Evolutionary conservation across 2,888 invertebrate genomes (phyloP).

Genomic region (Lymantria dispar): DNA sequence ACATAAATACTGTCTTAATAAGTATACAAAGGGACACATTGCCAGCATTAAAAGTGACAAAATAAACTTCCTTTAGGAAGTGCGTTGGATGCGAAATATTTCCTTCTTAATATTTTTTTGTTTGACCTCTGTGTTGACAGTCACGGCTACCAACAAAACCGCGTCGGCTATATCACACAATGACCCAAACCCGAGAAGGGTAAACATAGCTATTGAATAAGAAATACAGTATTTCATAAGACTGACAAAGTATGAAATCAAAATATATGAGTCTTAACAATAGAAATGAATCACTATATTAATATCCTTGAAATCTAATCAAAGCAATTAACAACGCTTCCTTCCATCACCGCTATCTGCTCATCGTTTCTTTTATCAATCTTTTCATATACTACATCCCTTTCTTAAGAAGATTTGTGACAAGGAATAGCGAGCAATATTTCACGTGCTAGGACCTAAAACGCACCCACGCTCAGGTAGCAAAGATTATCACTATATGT

Average conservation of each 20-base stretch:
- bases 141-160: constrained; percentile 62
- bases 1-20: constrained; percentile 16
- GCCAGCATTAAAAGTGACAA: constrained; percentile 43
- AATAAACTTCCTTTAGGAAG: constrained; percentile 67
- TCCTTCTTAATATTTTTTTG: constrained; percentile 69
- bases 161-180: constrained; percentile 59
- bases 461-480: constrained; percentile 79
- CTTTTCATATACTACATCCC: constrained; percentile 33
- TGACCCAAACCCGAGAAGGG: constrained; percentile 65
- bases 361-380: constrained; percentile 35
- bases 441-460: constrained; percentile 65
- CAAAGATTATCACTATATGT: constrained; percentile 76
- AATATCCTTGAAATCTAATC: constrained; percentile 82
- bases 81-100: constrained; percentile 52
- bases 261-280: constrained; percentile 75
- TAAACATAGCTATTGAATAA: constrained; percentile 68
- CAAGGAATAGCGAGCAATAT: constrained; percentile 76
- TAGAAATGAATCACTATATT: constrained; percentile 72
- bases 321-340: constrained; percentile 74
- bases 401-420: constrained; percentile 61
- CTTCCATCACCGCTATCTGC: constrained; percentile 27
- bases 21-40: constrained; percentile 16
- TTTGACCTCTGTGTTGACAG: constrained; percentile 65
- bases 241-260: constrained; percentile 67
- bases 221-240: constrained; percentile 57